phyloP scores from a whole-genome alignment of 2,113 vertebrate species.

The Accipiter virgatus region DNA sequence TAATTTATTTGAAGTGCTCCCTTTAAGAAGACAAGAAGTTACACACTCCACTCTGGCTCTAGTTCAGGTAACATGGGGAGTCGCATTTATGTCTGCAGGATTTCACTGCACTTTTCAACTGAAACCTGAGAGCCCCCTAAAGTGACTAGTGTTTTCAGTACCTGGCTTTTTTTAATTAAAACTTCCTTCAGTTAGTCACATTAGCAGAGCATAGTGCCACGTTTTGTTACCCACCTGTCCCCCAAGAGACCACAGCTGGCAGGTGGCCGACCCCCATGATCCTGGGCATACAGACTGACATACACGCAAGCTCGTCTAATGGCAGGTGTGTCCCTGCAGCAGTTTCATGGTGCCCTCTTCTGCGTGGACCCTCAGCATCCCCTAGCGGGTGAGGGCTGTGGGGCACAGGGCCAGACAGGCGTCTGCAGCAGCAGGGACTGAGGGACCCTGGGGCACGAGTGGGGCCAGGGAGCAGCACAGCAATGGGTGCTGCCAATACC shows the following conservation, averaged over 20 bases:
- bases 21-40: neutral
- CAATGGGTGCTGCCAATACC: neutral
- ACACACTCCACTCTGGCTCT: fast-evolving
- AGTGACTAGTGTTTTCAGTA: neutral
- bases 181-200: neutral
- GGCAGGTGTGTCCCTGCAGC: neutral
- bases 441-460: fast-evolving
- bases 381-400: neutral
- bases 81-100: neutral
- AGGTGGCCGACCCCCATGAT: neutral
- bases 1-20: neutral
- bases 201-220: neutral
- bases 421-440: neutral
- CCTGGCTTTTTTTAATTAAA: neutral
- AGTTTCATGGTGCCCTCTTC: neutral
- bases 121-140: neutral
- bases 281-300: neutral
- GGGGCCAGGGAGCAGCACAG: neutral
- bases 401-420: too few relatives aligned
- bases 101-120: neutral
- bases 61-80: fast-evolving
- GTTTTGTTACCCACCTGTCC: fast-evolving
- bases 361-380: neutral
- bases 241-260: neutral
- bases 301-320: neutral